phyloP scores from a whole-genome alignment of 2,797 vertebrate species.

The Helicolenus hilgendorfi region DNA sequence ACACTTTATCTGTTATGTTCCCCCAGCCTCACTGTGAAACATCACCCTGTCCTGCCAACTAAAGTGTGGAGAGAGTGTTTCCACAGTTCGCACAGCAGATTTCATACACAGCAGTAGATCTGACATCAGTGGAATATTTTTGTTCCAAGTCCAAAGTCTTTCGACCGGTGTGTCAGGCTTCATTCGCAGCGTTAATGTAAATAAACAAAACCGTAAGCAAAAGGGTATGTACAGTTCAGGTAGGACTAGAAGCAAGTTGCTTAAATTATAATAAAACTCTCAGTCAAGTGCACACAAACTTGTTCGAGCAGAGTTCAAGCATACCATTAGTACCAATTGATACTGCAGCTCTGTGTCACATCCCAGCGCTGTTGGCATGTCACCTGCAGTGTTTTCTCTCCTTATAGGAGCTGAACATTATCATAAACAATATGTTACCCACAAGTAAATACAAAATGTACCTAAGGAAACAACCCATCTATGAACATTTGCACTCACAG shows the following conservation, averaged over 20 bases:
- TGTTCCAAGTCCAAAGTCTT: slow-evolving; percentile 18
- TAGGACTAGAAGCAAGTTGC: not conserved
- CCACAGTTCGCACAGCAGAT: slow-evolving; percentile 45
- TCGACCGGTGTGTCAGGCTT: not conserved
- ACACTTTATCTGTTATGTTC: slow-evolving; percentile 26
- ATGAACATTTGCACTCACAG: not conserved
- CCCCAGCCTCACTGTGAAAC: slow-evolving; percentile 11
- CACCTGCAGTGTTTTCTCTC: not conserved
- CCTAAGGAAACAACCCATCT: not conserved
- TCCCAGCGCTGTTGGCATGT: not conserved
- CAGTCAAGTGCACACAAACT: not conserved
- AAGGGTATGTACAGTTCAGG: not conserved
- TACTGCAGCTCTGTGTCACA: not conserved
- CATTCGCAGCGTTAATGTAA: not conserved
- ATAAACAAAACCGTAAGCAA: not conserved
- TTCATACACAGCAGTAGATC: slow-evolving; percentile 35
- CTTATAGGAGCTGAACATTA: not conserved
- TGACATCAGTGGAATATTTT: slow-evolving; percentile 36
- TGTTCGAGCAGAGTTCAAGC: not conserved
- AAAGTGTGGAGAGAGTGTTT: slow-evolving; percentile 53
- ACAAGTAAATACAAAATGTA: not conserved
- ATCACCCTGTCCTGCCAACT: slow-evolving; percentile 46
- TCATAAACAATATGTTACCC: not conserved
- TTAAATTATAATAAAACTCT: not conserved
- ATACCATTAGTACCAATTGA: not conserved